Evolutionary conservation across 2,888 invertebrate genomes (phyloP).

Genomic region (Harpalus rufipes): DNA sequence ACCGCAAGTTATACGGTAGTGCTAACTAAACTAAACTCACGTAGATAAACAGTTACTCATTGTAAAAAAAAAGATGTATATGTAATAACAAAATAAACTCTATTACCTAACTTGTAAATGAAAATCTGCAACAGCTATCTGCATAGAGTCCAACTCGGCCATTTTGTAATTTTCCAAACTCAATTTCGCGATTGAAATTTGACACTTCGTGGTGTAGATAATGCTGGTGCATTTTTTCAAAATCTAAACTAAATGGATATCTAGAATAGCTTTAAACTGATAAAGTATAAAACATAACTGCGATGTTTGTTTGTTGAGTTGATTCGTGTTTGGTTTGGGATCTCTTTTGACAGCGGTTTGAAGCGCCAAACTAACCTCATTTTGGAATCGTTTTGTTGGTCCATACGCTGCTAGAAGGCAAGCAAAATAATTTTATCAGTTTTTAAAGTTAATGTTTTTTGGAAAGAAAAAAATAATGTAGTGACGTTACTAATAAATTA

Average conservation of each 20-base stretch:
- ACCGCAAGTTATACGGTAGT: conserved; percentile 63
- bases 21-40: conserved; percentile 52
- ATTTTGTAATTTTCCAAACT: conserved; percentile 65
- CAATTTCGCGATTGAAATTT: conserved; percentile 39
- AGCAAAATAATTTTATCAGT: not conserved
- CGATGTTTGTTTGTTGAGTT: conserved; percentile 66
- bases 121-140: conserved; percentile 61
- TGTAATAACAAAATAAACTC: conserved; percentile 64
- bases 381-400: conserved; percentile 12
- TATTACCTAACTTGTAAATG: conserved; percentile 63
- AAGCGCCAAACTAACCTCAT: conserved; percentile 29
- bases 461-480: too few relatives aligned
- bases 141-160: conserved; percentile 55
- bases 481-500: too few relatives aligned
- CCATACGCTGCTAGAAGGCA: conserved; percentile 26
- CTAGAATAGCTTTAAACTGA: conserved; percentile 66
- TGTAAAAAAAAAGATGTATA: conserved; percentile 66
- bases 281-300: conserved; percentile 66
- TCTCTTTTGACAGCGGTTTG: conserved; percentile 66
- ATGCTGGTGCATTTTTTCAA: conserved; percentile 60
- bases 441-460: not conserved
- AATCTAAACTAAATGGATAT: conserved; percentile 64
- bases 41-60: conserved; percentile 62
- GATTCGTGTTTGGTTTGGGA: conserved; percentile 63
- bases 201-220: conserved; percentile 51